Conservation (phyloP, 2,888 invertebrate species). For the Athetis lepigone region DNA sequence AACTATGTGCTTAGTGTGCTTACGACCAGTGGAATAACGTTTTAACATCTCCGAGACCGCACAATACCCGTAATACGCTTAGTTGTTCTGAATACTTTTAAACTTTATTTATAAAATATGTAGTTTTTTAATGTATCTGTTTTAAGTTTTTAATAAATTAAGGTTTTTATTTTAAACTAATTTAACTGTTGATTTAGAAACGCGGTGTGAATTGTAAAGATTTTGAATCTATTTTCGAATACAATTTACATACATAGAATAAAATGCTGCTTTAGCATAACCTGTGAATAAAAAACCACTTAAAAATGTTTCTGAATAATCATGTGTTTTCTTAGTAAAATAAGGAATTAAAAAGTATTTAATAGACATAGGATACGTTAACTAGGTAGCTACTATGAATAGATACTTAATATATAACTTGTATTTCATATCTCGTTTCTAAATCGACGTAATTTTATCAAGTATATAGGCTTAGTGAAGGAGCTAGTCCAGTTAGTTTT, state of each 20-base stretch:
- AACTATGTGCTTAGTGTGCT: slow-evolving; percentile 25
- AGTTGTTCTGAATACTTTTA: slow-evolving; percentile 76
- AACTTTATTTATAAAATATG: slow-evolving; percentile 75
- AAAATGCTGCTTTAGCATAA: slow-evolving; percentile 5
- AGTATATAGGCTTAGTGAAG: slow-evolving; percentile 79
- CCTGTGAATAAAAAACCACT: not conserved
- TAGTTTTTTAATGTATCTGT: slow-evolving; percentile 72
- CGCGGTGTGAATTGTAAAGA: slow-evolving; percentile 28
- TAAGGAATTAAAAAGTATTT: slow-evolving; percentile 9
- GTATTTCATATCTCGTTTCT: slow-evolving; percentile 57
- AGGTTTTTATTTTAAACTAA: slow-evolving; percentile 65
- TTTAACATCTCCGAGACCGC: slow-evolving; percentile 70
- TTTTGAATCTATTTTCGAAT: slow-evolving; percentile 6
- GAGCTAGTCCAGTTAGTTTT: slow-evolving; percentile 87
- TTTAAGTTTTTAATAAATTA: slow-evolving; percentile 70
- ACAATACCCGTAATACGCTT: slow-evolving; percentile 83
- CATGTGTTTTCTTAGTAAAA: not conserved
- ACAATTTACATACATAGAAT: slow-evolving; percentile 7
- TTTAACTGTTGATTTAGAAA: slow-evolving; percentile 64
- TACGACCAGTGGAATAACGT: slow-evolving; percentile 41
- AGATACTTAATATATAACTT: slow-evolving; percentile 35
- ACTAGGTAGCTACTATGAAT: slow-evolving; percentile 55
- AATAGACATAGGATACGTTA: not conserved
- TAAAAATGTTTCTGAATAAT: slow-evolving; percentile 4
- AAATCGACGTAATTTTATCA: slow-evolving; percentile 61